Conservation (phyloP, 2,888 invertebrate genomes). For the Clivina fossor region DNA sequence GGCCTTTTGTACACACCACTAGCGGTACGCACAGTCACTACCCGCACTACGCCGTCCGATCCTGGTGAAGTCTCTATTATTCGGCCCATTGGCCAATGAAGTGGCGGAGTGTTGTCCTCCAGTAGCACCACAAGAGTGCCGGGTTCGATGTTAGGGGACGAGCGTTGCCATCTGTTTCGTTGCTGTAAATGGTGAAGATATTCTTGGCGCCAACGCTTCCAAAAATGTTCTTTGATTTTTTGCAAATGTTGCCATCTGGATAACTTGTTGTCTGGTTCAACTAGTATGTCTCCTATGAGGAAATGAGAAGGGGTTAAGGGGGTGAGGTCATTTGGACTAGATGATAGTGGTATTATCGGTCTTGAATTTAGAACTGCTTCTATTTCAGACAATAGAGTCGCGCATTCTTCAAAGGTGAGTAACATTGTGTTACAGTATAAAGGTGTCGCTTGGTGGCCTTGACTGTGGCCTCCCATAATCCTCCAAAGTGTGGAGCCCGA, state of each 20-base stretch:
- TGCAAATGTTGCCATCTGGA: slow-evolving; percentile 13
- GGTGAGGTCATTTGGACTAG: slow-evolving; percentile 1
- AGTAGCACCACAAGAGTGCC: slow-evolving; percentile 35
- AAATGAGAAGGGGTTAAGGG: slow-evolving; percentile 22
- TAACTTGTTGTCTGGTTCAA: too few relatives aligned
- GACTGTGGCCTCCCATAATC: slow-evolving; percentile 26
- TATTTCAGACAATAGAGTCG: slow-evolving; percentile 15
- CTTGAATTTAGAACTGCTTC: slow-evolving; percentile 12
- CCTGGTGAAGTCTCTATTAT: slow-evolving; percentile 27
- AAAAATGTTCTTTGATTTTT: slow-evolving; percentile 12
- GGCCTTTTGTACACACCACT: too few relatives aligned
- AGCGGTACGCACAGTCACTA: slow-evolving; percentile 26
- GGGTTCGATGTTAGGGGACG: slow-evolving; percentile 10
- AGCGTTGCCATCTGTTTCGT: slow-evolving; percentile 33
- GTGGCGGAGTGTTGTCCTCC: slow-evolving; percentile 37
- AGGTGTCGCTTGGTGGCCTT: slow-evolving; percentile 32
- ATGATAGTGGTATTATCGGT: slow-evolving; percentile 9
- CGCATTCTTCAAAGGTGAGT: slow-evolving; percentile 14
- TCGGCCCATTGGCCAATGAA: slow-evolving; percentile 35
- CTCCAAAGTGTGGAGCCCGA: slow-evolving; percentile 35
- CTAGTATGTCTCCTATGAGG: slow-evolving; percentile 8
- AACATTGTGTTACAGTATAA: slow-evolving; percentile 22
- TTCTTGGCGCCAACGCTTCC: slow-evolving; percentile 13
- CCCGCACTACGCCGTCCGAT: slow-evolving; percentile 29
- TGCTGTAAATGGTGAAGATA: slow-evolving; percentile 34